These are phyloP conservation scores for Remorina albescens DNA, from an alignment of 2,797 vertebrate species.

Conservation along the genomic window DNA sequence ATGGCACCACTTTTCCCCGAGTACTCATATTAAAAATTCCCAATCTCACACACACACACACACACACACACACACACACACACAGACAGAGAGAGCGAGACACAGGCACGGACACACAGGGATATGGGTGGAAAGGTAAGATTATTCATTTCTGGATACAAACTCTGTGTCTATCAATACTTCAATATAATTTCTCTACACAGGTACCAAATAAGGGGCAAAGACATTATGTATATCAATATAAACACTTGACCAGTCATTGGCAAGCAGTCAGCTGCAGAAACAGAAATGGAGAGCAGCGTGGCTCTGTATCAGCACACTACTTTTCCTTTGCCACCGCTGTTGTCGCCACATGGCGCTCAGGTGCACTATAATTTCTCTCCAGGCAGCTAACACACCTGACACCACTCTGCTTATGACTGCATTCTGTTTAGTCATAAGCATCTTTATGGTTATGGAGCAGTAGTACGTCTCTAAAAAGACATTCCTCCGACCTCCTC, in stretches of 20 bases:
- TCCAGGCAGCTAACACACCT: slow-evolving; percentile 24
- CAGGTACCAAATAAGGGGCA: background rate
- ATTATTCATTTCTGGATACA: background rate
- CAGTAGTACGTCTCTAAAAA: background rate
- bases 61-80: too few species aligned
- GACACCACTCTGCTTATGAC: slow-evolving; percentile 31
- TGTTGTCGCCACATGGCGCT: background rate
- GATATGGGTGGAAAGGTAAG: background rate
- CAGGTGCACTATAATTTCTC: slow-evolving; percentile 9
- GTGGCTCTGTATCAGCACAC: background rate
- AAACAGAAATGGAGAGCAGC: background rate
- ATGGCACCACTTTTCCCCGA: background rate
- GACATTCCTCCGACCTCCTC: background rate
- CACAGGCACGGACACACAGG: too few species aligned
- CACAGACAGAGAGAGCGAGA: too few species aligned
- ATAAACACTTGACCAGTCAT: background rate
- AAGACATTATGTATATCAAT: slow-evolving; percentile 1
- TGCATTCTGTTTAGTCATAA: background rate
- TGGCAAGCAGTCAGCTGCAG: background rate
- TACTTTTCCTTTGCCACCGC: background rate
- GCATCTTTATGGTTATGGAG: background rate
- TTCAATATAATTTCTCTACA: background rate
- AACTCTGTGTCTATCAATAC: background rate
- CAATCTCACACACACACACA: background rate
- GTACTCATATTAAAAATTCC: background rate